These are phyloP conservation scores for Bryconaethiops microstoma DNA, from an alignment of 2,797 vertebrate genomes.

Conservation along the genomic window DNA sequence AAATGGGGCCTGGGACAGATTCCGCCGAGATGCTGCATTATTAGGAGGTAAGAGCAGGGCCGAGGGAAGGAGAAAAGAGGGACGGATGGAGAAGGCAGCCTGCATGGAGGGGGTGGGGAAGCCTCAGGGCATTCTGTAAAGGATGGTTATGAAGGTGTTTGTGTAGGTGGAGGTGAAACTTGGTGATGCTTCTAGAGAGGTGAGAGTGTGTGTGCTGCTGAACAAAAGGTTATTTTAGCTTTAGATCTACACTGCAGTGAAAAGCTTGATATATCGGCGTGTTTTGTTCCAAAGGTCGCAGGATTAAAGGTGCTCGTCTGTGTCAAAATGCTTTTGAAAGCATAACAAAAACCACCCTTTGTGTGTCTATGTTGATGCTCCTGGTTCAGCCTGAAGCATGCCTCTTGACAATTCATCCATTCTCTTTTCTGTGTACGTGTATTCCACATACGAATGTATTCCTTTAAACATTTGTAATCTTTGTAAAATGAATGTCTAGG, in stretches of 20 bases:
- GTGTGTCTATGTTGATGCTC: background rate
- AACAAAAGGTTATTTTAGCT: conserved; percentile 27
- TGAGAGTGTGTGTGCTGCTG: conserved; percentile 10
- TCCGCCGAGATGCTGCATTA: conserved; percentile 15
- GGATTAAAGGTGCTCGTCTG: background rate
- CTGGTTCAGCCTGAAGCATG: too few relatives aligned
- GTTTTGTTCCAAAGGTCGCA: background rate
- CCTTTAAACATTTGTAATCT: too few relatives aligned
- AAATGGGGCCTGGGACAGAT: conserved; percentile 57
- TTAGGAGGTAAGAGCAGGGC: conserved; percentile 20
- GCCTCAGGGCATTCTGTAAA: conserved; percentile 40
- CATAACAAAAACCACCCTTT: conserved; percentile 3
- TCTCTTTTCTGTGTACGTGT: too few relatives aligned
- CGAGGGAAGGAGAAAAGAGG: conserved; percentile 9
- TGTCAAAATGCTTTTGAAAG: background rate
- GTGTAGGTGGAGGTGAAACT: conserved; percentile 30
- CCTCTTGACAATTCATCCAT: too few relatives aligned
- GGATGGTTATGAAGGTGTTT: conserved; percentile 41
- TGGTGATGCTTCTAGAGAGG: conserved; percentile 22
- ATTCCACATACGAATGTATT: too few relatives aligned
- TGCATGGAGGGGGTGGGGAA: conserved; percentile 49
- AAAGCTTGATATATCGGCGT: background rate
- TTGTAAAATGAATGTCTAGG: too few relatives aligned
- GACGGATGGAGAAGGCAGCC: conserved; percentile 36
- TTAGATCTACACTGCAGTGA: background rate